Percentiles rank a stretch among this genome's conserved stretches.
Evolutionary conservation across 1,140 invertebrate genomes (phyloP).

Genomic region (Coenobita brevimanus): DNA sequence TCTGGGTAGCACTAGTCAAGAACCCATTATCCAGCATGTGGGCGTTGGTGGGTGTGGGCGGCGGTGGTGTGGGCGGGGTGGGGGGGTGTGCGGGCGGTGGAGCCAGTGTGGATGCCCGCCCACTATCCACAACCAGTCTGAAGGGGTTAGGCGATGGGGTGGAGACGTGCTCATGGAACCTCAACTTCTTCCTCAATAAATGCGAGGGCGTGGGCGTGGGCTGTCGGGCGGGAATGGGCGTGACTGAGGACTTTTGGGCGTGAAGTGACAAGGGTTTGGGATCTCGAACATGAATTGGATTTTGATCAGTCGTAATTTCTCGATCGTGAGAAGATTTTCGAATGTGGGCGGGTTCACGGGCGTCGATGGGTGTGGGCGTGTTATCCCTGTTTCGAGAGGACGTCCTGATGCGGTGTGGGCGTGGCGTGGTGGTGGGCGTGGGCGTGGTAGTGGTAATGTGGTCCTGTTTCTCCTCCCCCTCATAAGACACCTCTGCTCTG

Average conservation of each 20-base stretch:
- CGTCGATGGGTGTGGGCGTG: neutral
- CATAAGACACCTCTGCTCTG: conserved; percentile 71
- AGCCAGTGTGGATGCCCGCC: conserved; percentile 31
- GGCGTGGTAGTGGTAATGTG: neutral
- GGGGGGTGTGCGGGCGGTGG: neutral
- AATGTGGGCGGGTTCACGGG: neutral
- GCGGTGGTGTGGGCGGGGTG: neutral
- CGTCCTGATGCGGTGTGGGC: neutral
- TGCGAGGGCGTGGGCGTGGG: neutral
- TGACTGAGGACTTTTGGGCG: too few species aligned
- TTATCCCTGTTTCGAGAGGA: neutral
- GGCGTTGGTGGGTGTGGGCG: neutral
- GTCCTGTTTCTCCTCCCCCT: conserved; percentile 37
- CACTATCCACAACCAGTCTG: conserved; percentile 38
- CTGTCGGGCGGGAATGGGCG: neutral
- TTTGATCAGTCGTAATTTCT: too few species aligned
- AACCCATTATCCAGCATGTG: conserved; percentile 11
- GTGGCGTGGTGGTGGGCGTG: neutral
- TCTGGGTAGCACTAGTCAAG: neutral
- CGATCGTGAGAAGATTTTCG: too few species aligned
- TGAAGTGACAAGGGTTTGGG: too few species aligned
- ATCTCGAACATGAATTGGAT: neutral
- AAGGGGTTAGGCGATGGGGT: conserved; percentile 51
- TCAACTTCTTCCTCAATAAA: conserved; percentile 16
- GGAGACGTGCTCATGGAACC: conserved; percentile 32